A percentile compares a stretch with the other conserved stretches of the same genome.
phyloP scores from a whole-genome alignment of 2,113 vertebrate species.

The Macaca fascicularis region DNA sequence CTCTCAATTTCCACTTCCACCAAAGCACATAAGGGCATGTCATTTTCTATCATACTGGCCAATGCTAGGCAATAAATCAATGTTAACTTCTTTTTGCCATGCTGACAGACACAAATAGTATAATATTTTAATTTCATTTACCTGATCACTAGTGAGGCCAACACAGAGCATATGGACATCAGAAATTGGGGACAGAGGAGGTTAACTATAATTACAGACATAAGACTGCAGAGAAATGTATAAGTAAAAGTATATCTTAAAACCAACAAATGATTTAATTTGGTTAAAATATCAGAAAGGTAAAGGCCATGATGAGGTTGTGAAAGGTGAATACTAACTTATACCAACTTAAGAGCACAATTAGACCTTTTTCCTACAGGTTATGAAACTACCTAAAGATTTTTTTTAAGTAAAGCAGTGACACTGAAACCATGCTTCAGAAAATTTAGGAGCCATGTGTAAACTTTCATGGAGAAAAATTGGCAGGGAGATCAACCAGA shows the following conservation, averaged over 20 bases:
- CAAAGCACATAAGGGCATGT: neutral
- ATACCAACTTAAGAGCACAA: neutral
- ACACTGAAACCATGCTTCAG: slow-evolving; percentile 1
- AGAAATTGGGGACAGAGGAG: neutral
- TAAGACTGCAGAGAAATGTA: neutral
- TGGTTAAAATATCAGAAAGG: neutral
- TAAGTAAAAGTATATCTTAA: slow-evolving; percentile 1
- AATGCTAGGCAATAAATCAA: neutral
- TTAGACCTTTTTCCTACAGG: neutral
- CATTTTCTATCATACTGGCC: neutral
- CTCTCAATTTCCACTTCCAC: neutral
- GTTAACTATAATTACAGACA: neutral
- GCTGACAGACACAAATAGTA: neutral
- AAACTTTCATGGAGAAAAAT: neutral
- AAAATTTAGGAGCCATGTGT: neutral
- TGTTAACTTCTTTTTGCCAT: neutral
- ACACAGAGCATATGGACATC: neutral
- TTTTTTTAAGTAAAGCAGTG: neutral
- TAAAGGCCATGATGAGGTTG: neutral
- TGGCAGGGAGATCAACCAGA: neutral
- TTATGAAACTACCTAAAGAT: neutral
- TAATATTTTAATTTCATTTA: slow-evolving; percentile 19
- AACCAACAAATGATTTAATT: slow-evolving; percentile 18
- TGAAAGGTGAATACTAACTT: neutral
- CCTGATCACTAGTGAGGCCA: neutral